Evolutionary conservation across 2,888 invertebrate genomes (phyloP), one percentile per base, ranked within the genome.

Genomic region (Anticlea derivata): DNA sequence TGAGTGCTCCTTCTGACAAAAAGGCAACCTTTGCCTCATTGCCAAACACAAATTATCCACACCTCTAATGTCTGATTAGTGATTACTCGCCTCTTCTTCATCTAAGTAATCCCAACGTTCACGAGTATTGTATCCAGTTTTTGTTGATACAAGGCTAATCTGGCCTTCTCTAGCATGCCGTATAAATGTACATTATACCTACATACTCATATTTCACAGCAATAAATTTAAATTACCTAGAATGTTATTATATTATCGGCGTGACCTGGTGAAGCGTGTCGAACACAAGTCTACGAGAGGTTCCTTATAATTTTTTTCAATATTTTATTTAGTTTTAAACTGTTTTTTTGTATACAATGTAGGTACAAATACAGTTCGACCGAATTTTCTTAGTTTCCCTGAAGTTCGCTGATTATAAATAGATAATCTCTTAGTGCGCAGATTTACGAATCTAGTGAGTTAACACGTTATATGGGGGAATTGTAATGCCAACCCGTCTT

Each of bases 11-110:
- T 47, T 12, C 38, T 24, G 10, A 7, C 26, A 37, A 45, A 12
- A 35, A 20, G 8, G 40, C 63, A 73, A 68, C 70, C 73, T 75
- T 71, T 67, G 60, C 55, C 55, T 72, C 70, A 72, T 73, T 70
- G 68, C 73, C 64, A 60, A 49, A 47, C 54, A 50, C 52, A 62
- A 59, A 55, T 60, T 45, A 57, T 54, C 54, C 46, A 38, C 49
- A 48, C 37, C 37, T 50, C 30, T 44, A 38, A 31, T 50, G 46
- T 37, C 45, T 56, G 46, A 55, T 48, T 50, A 48, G 44, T 58
- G 33, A 50, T 50, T 52, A 52, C 48, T 43, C 22, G 30, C 37
- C 24, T 34, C 56, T 53, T 54, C 45, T 48, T 55, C 30, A 50
- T 38, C 34, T 27, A 52, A 52, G 46, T 23, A 35, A 35, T 11